These are phyloP conservation scores for Phaethornis superciliosus DNA, from an alignment of 2,113 vertebrate species.

Conservation along the genomic window DNA sequence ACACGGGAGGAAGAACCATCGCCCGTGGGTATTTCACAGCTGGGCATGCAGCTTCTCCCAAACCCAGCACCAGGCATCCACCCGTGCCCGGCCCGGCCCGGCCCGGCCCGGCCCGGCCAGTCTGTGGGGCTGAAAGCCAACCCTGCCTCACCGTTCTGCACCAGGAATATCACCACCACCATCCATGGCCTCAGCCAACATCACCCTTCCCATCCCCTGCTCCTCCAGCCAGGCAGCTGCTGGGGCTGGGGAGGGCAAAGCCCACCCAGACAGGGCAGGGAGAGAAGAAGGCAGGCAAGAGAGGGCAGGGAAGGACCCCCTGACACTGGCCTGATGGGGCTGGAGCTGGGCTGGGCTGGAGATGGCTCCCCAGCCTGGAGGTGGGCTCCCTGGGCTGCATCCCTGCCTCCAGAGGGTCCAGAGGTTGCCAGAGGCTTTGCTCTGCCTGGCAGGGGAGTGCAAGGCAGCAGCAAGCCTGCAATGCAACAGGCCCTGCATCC, in stretches of 20 bases:
- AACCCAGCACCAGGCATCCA: too few species aligned
- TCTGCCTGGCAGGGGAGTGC: neutral
- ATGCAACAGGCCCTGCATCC: neutral
- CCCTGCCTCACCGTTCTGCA: accelerated
- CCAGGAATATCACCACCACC: neutral
- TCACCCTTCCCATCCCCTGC: neutral
- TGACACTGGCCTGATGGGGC: neutral
- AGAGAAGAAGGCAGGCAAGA: neutral
- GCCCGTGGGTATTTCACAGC: too few species aligned
- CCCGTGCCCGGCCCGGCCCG: accelerated
- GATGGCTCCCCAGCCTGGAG: neutral
- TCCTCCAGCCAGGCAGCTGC: neutral
- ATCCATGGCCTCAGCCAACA: neutral
- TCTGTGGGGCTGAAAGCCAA: too few species aligned
- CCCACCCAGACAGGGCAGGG: too few species aligned
- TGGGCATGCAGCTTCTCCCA: too few species aligned
- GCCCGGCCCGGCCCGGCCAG: too few species aligned
- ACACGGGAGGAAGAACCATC: too few species aligned
- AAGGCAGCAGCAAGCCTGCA: neutral
- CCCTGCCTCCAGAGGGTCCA: accelerated
- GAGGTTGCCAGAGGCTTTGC: neutral
- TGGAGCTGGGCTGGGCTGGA: neutral
- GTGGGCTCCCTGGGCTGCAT: neutral
- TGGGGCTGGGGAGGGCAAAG: too few species aligned
- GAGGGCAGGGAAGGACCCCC: neutral